Base-by-base conservation (phyloP, 1,140 invertebrate genomes). In the Drosophila erecta region DNA sequence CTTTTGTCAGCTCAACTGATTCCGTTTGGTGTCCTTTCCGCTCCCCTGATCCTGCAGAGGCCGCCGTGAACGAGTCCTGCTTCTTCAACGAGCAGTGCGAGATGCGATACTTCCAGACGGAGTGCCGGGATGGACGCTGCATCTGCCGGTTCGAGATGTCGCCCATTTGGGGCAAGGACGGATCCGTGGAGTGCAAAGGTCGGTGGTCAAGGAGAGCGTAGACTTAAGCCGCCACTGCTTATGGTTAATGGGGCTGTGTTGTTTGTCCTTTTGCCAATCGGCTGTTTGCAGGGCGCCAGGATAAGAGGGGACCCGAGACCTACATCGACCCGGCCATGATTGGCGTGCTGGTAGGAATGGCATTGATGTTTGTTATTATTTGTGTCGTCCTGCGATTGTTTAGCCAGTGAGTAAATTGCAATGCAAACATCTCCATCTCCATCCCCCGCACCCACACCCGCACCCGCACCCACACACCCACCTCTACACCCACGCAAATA, bases 281-380 rank as follows among this genome's bases (percentile, higher is more conserved):
- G 61, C 62, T 81, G 49, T 72, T 86, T 76, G 43, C 72, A 90
- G 90, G 90, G 40, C 90, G 90, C 46, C 75, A 79, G 61, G 87
- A 92, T 30, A 92, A 90, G 53, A 72, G 76, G 27, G 90, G 79
- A 70, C 46, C 76, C 47, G 93, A 95, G 58, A 93, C 93, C 53
- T 95, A 95, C 81, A 92, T 97, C 58, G 96, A 98, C 93, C 96
- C 97, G 47, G 96, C 96, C 22, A 98, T 98, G 97, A 97, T 98
- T 86, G 95, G 96, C 46, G 96, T 98, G 46, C 94, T 98, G 69
- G 96, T 97, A 50, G 97, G 95, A 33, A 96, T 98, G 95, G 96
- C 95, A 61, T 94, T 98, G 53, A 98, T 98, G 97, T 98, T 98
- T 93, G 94, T 98, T 92, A 97, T 97, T 92, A 97, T 98, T 90